These are phyloP conservation scores for Macrophya alboannulata DNA, from an alignment of 2,888 invertebrate genomes.

Conservation along the genomic window DNA sequence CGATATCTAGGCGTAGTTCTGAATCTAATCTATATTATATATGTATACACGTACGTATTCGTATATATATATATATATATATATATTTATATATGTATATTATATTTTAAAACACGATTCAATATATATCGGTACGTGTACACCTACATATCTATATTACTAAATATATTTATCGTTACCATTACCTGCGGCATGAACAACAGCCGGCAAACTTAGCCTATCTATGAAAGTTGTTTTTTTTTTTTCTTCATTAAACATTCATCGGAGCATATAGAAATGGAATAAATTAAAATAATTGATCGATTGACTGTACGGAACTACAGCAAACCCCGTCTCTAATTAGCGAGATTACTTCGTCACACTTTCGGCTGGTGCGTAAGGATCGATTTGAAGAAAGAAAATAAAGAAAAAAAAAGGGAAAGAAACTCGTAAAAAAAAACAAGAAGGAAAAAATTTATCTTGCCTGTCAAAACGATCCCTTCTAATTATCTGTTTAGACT, in stretches of 20 bases:
- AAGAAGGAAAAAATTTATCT: background rate
- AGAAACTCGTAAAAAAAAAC: background rate
- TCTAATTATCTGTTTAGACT: slow-evolving; percentile 38
- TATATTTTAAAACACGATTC: background rate
- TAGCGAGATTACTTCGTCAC: slow-evolving; percentile 36
- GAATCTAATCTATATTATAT: background rate
- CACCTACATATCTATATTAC: background rate
- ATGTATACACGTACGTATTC: background rate
- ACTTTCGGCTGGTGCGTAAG: background rate
- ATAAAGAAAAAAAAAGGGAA: background rate
- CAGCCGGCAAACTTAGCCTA: background rate
- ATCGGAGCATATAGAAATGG: background rate
- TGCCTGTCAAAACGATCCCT: slow-evolving; percentile 24
- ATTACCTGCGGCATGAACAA: slow-evolving; percentile 1
- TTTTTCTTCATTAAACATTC: background rate
- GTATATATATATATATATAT: background rate
- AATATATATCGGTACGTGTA: background rate
- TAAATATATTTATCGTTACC: background rate
- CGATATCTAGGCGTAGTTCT: background rate
- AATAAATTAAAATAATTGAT: slow-evolving; percentile 36
- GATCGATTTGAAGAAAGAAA: background rate
- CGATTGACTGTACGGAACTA: slow-evolving; percentile 28
- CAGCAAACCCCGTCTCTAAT: slow-evolving; percentile 29
- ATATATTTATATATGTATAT: background rate
- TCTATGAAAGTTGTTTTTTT: background rate